phyloP scores from a whole-genome alignment of 2,797 vertebrate species.

The Labeo calbasu region DNA sequence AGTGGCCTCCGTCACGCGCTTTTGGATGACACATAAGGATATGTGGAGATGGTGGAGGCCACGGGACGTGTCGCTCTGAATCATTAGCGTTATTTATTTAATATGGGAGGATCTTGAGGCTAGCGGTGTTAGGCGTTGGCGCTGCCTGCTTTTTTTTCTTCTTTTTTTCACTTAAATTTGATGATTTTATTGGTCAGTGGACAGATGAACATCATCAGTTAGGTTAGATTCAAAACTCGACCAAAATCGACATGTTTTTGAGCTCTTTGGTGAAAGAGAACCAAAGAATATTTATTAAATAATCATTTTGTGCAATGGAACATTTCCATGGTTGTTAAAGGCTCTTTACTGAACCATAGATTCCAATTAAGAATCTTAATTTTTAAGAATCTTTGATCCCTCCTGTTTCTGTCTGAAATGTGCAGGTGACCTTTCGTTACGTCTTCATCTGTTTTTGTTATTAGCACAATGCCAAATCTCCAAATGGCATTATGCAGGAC shows the following conservation, averaged over 20 bases:
- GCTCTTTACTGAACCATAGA: background rate
- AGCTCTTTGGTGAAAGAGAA: background rate
- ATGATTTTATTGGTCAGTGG: background rate
- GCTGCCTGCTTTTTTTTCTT: background rate
- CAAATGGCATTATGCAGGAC: conserved; percentile 34
- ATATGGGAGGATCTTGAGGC: conserved; percentile 11
- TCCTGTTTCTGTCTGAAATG: background rate
- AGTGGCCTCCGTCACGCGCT: conserved; percentile 15
- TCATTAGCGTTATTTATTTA: conserved; percentile 36
- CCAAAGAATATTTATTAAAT: background rate
- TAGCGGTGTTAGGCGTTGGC: background rate
- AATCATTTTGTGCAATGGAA: background rate
- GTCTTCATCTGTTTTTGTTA: conserved; percentile 6
- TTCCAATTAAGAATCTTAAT: background rate
- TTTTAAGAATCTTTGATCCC: background rate
- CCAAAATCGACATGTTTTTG: too few species aligned
- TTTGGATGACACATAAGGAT: conserved; percentile 39
- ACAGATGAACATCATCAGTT: too few species aligned
- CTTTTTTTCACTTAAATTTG: background rate
- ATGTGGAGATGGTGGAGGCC: conserved; percentile 29
- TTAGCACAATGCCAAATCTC: conserved; percentile 25
- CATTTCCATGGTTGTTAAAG: background rate
- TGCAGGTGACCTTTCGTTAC: conserved; percentile 12
- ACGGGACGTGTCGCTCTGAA: conserved; percentile 15
- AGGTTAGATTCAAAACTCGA: too few species aligned